Evolutionary conservation across 2,888 invertebrate species (phyloP).

Genomic region (Tenthredo livida): DNA sequence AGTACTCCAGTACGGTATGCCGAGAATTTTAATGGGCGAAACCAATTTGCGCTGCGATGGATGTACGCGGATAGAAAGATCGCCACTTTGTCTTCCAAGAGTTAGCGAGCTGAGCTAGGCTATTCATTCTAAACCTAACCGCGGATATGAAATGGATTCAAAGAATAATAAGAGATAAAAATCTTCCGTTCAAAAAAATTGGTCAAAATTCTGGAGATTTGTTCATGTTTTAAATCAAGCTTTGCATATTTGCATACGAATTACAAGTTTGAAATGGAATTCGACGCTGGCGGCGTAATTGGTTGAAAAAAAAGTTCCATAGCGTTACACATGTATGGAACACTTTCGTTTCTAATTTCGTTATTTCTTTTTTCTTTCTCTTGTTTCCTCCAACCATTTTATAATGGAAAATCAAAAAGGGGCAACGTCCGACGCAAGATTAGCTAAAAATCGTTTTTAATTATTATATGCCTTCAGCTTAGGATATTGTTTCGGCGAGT

Average conservation of each 20-base stretch:
- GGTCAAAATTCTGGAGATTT: not conserved
- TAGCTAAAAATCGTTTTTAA: conserved; percentile 40
- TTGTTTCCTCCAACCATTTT: not conserved
- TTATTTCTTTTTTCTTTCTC: not conserved
- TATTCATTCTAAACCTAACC: not conserved
- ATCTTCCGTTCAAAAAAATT: not conserved
- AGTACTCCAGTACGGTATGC: conserved; percentile 18
- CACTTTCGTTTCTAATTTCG: not conserved
- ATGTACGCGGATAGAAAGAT: conserved; percentile 31
- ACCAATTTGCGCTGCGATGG: conserved; percentile 34
- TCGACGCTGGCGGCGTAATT: not conserved
- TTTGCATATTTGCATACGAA: not conserved
- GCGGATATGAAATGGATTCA: not conserved
- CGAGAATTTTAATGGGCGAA: conserved; percentile 32
- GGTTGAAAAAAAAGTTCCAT: not conserved
- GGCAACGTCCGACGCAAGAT: not conserved
- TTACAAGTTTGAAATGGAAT: not conserved
- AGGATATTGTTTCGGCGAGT: conserved; percentile 19
- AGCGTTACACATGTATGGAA: not conserved
- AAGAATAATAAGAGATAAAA: not conserved
- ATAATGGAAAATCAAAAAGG: not conserved
- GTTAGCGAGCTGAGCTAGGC: conserved; percentile 5
- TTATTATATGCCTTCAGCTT: conserved; percentile 31
- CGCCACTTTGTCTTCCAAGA: conserved; percentile 36
- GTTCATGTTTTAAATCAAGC: not conserved